A percentile compares a stretch with the other conserved stretches of the same genome.
phyloP scores from a whole-genome alignment of 2,797 vertebrate species.

The Siniperca undulata region DNA sequence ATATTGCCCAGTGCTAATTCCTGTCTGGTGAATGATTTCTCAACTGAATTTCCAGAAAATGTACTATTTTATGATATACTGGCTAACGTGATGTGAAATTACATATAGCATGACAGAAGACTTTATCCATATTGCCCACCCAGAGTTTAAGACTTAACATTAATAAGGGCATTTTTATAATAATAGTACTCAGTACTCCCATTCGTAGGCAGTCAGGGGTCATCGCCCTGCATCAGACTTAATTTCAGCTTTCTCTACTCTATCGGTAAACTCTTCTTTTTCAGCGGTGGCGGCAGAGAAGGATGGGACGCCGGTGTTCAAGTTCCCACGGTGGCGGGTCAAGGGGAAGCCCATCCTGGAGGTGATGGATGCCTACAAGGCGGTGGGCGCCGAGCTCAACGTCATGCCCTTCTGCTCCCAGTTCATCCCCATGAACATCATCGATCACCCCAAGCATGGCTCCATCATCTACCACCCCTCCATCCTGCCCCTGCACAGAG shows the following conservation, averaged over 20 bases:
- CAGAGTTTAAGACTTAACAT: no score
- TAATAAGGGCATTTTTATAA: no score
- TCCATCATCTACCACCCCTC: slow-evolving; percentile 94
- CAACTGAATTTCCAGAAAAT: no score
- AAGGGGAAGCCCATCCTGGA: slow-evolving; percentile 88
- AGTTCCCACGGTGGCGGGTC: slow-evolving; percentile 89
- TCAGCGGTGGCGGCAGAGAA: slow-evolving; percentile 88
- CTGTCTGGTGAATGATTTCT: no score
- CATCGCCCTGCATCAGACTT: background rate
- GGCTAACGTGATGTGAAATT: no score
- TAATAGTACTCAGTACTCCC: no score
- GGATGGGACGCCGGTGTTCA: slow-evolving; percentile 90
- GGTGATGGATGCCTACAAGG: slow-evolving; percentile 87
- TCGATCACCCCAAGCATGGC: slow-evolving; percentile 87
- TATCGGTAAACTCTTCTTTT: background rate
- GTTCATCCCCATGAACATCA: slow-evolving; percentile 93
- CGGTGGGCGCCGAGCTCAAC: slow-evolving; percentile 89
- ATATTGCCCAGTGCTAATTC: no score
- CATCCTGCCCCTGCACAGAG: slow-evolving; percentile 90
- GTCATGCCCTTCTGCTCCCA: slow-evolving; percentile 95
- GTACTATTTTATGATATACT: no score
- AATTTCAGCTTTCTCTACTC: background rate
- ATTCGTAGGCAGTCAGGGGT: background rate
- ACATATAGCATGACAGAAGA: no score
- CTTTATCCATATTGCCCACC: no score